Evolutionary conservation across 30 jellyfish, hydroid and myxozoan genomes (phyloP).

Genomic region (Chrysaora quinquecirrha): DNA sequence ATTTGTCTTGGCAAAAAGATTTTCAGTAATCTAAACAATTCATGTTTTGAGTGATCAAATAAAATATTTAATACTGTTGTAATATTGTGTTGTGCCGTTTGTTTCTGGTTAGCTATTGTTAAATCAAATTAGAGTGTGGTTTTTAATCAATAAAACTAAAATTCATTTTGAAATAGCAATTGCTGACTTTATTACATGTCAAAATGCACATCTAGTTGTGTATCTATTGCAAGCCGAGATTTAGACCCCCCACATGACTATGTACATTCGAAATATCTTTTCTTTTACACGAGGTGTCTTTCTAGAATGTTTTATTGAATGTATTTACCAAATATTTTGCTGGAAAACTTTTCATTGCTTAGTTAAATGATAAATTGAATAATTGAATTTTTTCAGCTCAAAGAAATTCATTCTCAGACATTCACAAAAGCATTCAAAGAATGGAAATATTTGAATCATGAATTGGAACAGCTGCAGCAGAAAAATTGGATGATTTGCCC

Average conservation of each 20-base stretch:
- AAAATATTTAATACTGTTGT: neutral
- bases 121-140: neutral
- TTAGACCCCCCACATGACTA: neutral
- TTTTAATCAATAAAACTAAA: neutral
- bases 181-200: neutral
- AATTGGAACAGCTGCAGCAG: conserved; percentile 1
- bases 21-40: neutral
- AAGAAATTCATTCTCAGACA: neutral
- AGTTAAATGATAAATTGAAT: neutral
- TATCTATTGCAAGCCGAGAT: neutral
- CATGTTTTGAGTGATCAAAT: neutral
- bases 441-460: neutral
- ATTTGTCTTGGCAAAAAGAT: neutral
- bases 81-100: neutral
- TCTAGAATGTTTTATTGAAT: neutral
- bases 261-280: neutral
- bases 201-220: neutral
- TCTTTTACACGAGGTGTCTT: neutral
- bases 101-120: neutral
- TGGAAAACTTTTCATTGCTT: neutral
- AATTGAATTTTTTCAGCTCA: neutral
- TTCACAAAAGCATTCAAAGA: neutral
- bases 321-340: neutral
- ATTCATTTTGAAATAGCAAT: neutral
- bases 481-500: neutral